Evolutionary conservation across 2,113 vertebrate genomes (phyloP).

Genomic region (Daboia siamensis): DNA sequence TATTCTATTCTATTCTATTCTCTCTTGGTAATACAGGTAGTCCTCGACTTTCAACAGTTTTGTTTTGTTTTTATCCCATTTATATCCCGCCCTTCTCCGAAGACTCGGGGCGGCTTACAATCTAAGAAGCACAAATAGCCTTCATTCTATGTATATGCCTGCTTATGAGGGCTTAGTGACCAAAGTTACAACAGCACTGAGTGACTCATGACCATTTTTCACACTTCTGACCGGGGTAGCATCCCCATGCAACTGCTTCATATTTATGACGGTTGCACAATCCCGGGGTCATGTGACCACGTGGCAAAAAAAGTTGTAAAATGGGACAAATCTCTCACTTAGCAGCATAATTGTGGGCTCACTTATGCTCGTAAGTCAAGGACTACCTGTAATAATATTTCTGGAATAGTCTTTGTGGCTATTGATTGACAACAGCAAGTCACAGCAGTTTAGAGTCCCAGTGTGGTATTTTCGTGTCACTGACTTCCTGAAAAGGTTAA

Average conservation of each 20-base stretch:
- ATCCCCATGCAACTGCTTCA: background rate
- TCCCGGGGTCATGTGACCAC: too few relatives aligned
- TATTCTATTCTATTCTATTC: background rate
- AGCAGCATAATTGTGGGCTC: background rate
- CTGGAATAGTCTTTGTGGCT: background rate
- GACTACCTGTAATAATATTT: background rate
- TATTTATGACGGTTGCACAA: background rate
- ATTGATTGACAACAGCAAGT: background rate
- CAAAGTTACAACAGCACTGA: background rate
- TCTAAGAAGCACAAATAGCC: too few relatives aligned
- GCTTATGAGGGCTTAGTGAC: background rate
- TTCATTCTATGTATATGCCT: too few relatives aligned
- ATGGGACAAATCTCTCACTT: background rate
- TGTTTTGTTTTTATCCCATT: too few relatives aligned
- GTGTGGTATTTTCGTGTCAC: background rate
- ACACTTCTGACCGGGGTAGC: background rate
- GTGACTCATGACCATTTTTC: background rate
- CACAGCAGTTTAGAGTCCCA: background rate
- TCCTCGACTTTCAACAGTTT: background rate
- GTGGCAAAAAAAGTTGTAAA: background rate
- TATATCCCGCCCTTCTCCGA: too few relatives aligned
- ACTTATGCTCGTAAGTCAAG: rapidly evolving
- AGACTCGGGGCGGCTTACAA: too few relatives aligned
- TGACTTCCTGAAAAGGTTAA: background rate
- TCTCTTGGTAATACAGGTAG: background rate